Evolutionary conservation across 2,888 invertebrate species (phyloP), one percentile per base, ranked within the genome.

Genomic region (Crossocerus cetratus): DNA sequence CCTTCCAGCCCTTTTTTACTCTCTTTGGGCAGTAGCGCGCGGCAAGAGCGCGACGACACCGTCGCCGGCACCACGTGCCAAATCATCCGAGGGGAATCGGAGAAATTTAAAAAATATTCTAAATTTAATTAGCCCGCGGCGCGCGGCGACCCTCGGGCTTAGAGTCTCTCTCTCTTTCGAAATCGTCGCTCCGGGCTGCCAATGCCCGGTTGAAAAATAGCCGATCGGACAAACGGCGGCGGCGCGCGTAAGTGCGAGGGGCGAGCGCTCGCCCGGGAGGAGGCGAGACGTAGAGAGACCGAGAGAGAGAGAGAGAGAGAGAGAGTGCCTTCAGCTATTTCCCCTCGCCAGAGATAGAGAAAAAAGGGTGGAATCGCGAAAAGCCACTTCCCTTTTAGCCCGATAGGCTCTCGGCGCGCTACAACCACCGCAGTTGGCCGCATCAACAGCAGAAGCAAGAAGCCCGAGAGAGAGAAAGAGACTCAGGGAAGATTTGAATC

Each of bases 21-120:
- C 58, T 59, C 49, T 45, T 59, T 20, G 43, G 55, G 53, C 45
- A 4, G 20, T 61, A 62, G 54, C 66, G 59, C 43, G 42, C 62
- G 54, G 53, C 67, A 32, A 57, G 70, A 65, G 64, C 61, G 63
- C 69, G 69, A 23, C 22, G 74, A 67, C 72, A 32, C 57, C 45
- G 72, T 65, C 56, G 53, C 45, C 45, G 45, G 14, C 45, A 16
- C 71, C 67, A 66, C 77, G 86, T 89, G 90, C 90, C 90, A 90
- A 90, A 89, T 89, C 86, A 89, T 87, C 81, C 89, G 84, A 86
- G 82, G 85, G 89, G 90, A 90, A 90, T 90, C 84, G 87, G 86
- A 89, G 86, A 90, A 90, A 90, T 90, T 90, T 89, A 89, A 90
- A 90, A 90, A 90, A 88, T 90, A 90, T 90, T 90, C 90, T 90